phyloP scores from a whole-genome alignment of 2,113 vertebrate species.

The Chauna torquata region DNA sequence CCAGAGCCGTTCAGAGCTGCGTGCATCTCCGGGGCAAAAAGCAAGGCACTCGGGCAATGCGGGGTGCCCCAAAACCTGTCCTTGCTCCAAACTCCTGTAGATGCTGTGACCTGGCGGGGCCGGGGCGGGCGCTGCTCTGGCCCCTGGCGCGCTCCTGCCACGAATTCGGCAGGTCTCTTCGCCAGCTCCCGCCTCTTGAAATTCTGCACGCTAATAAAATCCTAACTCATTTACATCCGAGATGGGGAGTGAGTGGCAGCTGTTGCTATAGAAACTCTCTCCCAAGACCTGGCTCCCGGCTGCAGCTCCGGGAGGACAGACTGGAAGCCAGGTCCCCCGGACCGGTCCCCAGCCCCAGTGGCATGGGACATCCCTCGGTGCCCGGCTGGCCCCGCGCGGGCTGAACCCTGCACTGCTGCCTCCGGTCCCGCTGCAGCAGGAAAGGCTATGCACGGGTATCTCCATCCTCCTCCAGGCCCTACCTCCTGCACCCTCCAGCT shows the following conservation, averaged over 20 bases:
- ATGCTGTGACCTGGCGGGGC: neutral
- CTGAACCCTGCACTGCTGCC: neutral
- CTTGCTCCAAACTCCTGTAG: neutral
- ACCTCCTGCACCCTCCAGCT: neutral
- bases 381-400: fast-evolving
- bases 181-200: conserved; percentile 74
- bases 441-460: fast-evolving
- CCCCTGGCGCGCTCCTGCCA: neutral
- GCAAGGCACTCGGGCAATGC: neutral
- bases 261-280: conserved; percentile 84
- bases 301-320: conserved; percentile 68
- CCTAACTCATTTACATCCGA: conserved; percentile 82
- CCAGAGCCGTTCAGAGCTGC: neutral
- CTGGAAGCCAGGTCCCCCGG: conserved; percentile 31
- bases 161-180: neutral
- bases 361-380: neutral
- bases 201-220: conserved; percentile 87
- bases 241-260: conserved; percentile 81
- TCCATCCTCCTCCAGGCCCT: neutral
- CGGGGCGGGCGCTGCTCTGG: neutral
- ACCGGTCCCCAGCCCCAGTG: neutral
- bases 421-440: neutral
- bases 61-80: neutral
- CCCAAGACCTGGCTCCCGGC: conserved; percentile 69
- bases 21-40: neutral